Evolutionary conservation across 2,888 invertebrate genomes (phyloP), one percentile per base, ranked within the genome.

Genomic region (Neuroscelio doddi): DNA sequence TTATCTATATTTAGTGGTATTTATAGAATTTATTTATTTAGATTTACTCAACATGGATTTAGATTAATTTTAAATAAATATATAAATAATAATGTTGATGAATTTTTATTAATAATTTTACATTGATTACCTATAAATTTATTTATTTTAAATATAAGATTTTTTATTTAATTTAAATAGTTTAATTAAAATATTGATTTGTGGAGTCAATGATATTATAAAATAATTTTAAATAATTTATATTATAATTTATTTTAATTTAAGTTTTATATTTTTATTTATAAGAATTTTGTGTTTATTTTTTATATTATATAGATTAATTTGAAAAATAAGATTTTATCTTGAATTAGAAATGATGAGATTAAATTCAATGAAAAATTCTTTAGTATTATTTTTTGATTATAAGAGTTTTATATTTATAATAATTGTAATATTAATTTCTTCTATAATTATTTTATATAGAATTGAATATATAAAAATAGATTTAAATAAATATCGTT

Each of bases 111-210:
- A 74, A 86, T 90, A 84, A 75, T 89, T 73, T 85, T 90, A 77
- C 89, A 90, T 88, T 89, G 88, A 83, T 78, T 90, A 68, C 88
- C 89, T 73, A 87, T 90, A 86, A 90, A 89, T 89, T 79, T 90
- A 73, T 80, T 89, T 81, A 81, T 90, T 86, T 82, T 90, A 79
- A 88, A 87, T 64, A 39, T 71, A 67, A 49, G 59, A 52, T 71
- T 80, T 84, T 80, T 84, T 79, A 78, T 86, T 80, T 86, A 86
- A 84, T 85, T 89, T 89, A 87, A 88, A 86, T 90, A 90, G 88
- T 90, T 90, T 89, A 89, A 85, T 41, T 70, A 89, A 89, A 90
- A 90, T 88, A 85, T 87, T 89, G 88, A 89, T 89, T 90, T 90
- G 89, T 90, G 89, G 87, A 76, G 59, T 89, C 87, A 88, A 86